These are phyloP conservation scores for Acronicta psi DNA, from an alignment of 2,888 invertebrate species.

Conservation along the genomic window DNA sequence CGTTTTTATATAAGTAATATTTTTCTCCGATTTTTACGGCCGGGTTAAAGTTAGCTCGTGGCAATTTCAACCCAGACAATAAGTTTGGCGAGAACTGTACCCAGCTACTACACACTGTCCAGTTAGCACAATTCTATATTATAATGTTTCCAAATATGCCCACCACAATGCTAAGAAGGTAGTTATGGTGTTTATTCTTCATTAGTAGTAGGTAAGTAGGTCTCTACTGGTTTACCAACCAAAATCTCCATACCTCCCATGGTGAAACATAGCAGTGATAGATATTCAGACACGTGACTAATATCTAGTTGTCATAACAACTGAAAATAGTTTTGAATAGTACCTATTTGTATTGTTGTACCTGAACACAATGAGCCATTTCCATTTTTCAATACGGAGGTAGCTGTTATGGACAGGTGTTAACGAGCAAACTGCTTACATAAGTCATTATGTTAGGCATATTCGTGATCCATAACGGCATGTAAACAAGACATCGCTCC, in stretches of 20 bases:
- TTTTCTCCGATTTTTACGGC: no score
- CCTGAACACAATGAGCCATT: constrained; percentile 8
- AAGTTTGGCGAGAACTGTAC: no score
- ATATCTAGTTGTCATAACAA: constrained; percentile 5
- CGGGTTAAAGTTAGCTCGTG: no score
- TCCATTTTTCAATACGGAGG: neutral
- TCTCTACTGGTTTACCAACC: no score
- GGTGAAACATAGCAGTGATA: neutral
- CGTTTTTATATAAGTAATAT: no score
- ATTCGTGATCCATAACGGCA: neutral
- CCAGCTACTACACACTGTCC: no score
- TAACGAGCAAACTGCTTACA: neutral
- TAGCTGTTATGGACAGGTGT: neutral
- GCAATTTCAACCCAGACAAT: no score
- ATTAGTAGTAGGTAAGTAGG: no score
- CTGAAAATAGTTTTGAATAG: constrained; percentile 3
- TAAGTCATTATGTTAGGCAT: neutral
- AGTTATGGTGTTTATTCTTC: no score
- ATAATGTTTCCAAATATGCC: no score
- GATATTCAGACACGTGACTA: neutral
- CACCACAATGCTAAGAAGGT: no score
- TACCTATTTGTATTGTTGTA: neutral
- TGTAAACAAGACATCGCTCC: neutral
- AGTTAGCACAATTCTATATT: no score
- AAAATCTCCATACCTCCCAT: neutral